These are phyloP conservation scores for Tetraodon nigroviridis DNA, from an alignment of 2,113 vertebrate genomes.

Conservation along the genomic window DNA sequence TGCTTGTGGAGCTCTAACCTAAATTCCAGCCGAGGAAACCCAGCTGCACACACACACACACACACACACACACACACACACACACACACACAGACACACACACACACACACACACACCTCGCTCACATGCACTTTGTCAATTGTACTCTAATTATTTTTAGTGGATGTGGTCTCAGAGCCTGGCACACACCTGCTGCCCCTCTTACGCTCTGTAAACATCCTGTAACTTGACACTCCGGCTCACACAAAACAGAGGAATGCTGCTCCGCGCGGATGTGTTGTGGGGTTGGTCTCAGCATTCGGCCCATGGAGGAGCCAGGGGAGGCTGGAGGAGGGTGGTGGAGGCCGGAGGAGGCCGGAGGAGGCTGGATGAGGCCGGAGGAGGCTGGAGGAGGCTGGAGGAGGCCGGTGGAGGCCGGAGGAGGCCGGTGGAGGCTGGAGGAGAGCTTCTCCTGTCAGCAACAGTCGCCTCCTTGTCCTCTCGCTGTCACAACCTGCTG, in stretches of 20 bases:
- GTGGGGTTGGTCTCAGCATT: constrained; percentile 12
- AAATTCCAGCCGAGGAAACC: constrained; percentile 14
- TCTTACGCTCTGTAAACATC: constrained; percentile 28
- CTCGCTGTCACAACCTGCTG: constrained; percentile 51
- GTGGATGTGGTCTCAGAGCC: constrained; percentile 14
- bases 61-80: background rate
- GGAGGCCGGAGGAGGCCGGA: too few relatives aligned
- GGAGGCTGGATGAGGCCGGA: too few relatives aligned
- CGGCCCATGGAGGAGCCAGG: background rate
- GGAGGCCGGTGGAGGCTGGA: constrained; percentile 3
- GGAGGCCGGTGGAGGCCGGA: background rate
- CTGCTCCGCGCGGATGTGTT: constrained; percentile 12
- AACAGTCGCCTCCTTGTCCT: constrained; percentile 25
- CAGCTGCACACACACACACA: background rate
- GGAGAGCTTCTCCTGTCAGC: constrained; percentile 29
- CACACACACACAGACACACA: background rate
- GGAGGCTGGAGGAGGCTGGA: background rate
- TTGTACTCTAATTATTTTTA: constrained; percentile 22
- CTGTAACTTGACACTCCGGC: constrained; percentile 45
- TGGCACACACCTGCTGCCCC: constrained; percentile 26
- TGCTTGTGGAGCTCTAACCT: constrained; percentile 34
- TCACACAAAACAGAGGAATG: constrained; percentile 7
- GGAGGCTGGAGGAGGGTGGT: background rate
- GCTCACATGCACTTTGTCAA: background rate
- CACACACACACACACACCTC: background rate